Percentiles rank a stretch among this genome's conserved stretches.
These are phyloP conservation scores for Plecturocebus donacophilus DNA, from an alignment of 2,113 vertebrate species.

Conservation along the genomic window DNA sequence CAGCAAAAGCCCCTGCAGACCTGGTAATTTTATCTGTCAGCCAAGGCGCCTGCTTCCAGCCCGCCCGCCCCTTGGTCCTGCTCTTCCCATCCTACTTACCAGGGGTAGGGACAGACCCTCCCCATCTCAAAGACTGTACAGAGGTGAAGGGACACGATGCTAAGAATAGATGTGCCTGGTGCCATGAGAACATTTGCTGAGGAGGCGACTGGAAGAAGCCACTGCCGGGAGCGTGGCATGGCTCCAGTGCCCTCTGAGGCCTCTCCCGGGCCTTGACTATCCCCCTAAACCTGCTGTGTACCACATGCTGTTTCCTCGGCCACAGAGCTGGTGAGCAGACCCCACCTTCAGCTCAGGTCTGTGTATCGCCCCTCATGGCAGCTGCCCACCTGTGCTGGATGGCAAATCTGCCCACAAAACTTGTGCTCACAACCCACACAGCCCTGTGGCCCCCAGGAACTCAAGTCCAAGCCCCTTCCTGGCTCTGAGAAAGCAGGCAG, in stretches of 20 bases:
- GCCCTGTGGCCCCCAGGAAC: neutral
- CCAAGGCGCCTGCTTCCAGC: neutral
- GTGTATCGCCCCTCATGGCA: neutral
- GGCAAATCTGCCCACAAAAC: neutral
- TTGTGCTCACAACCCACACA: neutral
- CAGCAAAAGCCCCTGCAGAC: neutral
- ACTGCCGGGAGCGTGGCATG: rapidly evolving
- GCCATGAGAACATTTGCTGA: neutral
- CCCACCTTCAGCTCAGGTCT: neutral
- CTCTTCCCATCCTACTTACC: neutral
- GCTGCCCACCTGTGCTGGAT: neutral
- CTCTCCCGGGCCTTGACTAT: neutral
- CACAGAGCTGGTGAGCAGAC: neutral
- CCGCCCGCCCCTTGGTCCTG: neutral
- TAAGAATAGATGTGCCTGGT: neutral
- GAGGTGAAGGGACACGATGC: neutral
- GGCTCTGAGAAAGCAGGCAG: neutral
- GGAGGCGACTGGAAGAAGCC: no score
- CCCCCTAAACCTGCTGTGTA: neutral
- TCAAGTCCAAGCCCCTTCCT: neutral
- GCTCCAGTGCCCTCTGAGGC: neutral
- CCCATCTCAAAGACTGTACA: neutral
- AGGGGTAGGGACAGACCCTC: neutral
- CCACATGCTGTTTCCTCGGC: neutral
- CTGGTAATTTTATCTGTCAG: constrained; percentile 25